Percentiles rank a stretch among this genome's conserved stretches.
Evolutionary conservation across 2,888 invertebrate genomes (phyloP).

Genomic region (Lissocephala sabroskyi): DNA sequence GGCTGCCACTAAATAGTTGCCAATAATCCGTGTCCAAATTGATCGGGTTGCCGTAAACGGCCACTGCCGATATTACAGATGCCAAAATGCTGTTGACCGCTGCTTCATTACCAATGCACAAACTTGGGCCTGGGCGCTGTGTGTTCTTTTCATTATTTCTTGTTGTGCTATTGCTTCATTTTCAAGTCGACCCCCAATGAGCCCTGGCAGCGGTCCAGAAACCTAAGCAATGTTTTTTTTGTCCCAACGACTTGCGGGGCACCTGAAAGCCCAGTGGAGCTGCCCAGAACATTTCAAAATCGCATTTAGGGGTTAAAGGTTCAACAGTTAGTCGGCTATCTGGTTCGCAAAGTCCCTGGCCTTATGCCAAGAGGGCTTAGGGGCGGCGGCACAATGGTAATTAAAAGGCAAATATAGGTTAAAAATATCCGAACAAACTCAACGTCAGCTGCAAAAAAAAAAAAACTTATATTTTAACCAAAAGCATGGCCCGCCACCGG

Average conservation of each 20-base stretch:
- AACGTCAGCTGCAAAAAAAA: no score
- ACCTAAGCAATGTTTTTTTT: neutral
- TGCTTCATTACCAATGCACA: slow-evolving; percentile 52
- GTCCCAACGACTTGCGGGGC: neutral
- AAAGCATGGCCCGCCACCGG: no score
- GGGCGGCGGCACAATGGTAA: no score
- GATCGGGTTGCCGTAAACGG: slow-evolving; percentile 66
- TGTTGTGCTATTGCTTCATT: slow-evolving; percentile 60
- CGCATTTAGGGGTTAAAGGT: slow-evolving; percentile 59
- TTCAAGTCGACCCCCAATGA: slow-evolving; percentile 6
- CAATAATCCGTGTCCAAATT: slow-evolving; percentile 67
- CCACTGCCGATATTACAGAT: slow-evolving; percentile 66
- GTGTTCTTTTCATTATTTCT: slow-evolving; percentile 55
- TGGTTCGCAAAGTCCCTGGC: slow-evolving; percentile 27
- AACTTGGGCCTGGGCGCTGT: slow-evolving; percentile 46
- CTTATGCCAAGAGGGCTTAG: no score
- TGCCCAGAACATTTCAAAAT: slow-evolving; percentile 61
- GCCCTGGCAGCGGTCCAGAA: no score
- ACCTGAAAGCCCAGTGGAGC: slow-evolving; percentile 47
- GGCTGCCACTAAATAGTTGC: slow-evolving; percentile 47
- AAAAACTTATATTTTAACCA: no score
- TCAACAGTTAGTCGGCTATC: slow-evolving; percentile 53
- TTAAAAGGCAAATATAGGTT: no score
- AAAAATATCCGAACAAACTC: no score
- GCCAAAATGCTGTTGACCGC: slow-evolving; percentile 38